phyloP scores from a whole-genome alignment of 2,113 vertebrate genomes.

The Suricata suricatta region DNA sequence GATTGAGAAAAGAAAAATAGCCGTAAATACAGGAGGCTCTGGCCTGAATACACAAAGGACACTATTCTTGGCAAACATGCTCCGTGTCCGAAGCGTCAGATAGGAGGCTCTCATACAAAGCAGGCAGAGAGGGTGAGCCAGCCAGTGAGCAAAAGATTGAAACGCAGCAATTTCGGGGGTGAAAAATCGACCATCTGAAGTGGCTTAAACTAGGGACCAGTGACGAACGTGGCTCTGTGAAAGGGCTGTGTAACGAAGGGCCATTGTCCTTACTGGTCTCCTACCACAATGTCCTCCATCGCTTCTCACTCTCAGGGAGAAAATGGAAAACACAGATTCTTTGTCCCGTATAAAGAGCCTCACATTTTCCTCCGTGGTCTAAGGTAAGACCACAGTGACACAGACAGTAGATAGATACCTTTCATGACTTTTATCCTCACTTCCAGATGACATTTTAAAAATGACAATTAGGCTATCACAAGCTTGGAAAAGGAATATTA shows the following conservation, averaged over 20 bases:
- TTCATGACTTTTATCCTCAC: background rate
- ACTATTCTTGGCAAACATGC: background rate
- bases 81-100: background rate
- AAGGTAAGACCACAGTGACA: background rate
- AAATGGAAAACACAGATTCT: background rate
- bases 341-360: background rate
- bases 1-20: conserved; percentile 67
- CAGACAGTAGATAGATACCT: background rate
- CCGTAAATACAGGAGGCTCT: conserved; percentile 43
- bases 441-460: background rate
- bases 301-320: background rate
- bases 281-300: no score
- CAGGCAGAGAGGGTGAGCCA: background rate
- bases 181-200: background rate
- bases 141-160: fast-evolving
- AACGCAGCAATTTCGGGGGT: background rate
- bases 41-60: conserved; percentile 49
- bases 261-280: background rate
- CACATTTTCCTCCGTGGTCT: no score
- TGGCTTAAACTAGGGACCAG: background rate
- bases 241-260: background rate
- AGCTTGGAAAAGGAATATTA: background rate
- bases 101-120: background rate
- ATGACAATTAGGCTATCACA: background rate
- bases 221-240: background rate